Evolutionary conservation across 2,888 invertebrate species (phyloP), one percentile per base, ranked within the genome.

Genomic region (Thecophora atra): DNA sequence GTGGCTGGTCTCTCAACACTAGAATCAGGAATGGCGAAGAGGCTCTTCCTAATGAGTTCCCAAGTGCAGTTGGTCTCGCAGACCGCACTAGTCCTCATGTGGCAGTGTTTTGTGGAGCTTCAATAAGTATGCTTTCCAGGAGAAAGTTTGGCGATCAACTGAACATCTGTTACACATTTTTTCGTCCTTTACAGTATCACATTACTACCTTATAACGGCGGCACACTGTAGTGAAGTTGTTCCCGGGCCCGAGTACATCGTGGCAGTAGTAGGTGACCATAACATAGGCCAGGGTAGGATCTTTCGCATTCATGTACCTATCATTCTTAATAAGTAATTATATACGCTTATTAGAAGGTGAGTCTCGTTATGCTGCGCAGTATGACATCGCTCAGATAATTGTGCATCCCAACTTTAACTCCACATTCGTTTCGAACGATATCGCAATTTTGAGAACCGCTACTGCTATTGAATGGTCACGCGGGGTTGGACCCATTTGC

Each of bases 401-500:
- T 30, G 11, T 62, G 13, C 80, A 85, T 73, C 75, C 77, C 0
- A 24, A 56, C 1, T 85, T 84, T 56, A 71, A 47, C 4, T 47
- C 73, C 0, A 79, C 79, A 0, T 8, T 37, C 11, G 37, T 8
- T 11, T 11, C n/a, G 26, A 87, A 90, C 76, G 91, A 91, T 76
- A 88, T 91, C 69, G 89, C 88, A 0, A 63, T 91, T 8, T 74
- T 90, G 0, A 81, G 84, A 68, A 87, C 89, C 0, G 70, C 67
- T 0, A 79, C 75, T 0, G 19, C 71, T 0, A 89, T 91, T 0
- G 73, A 75, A 6, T 91, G 88, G 80, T 88, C 85, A 17, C 78
- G 86, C 0, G 85, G 87, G 63, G 89, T 91, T 15, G 90, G 90
- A 0, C 91, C 91, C 0, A 88, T 87, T 71, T 91, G 91, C 79